Base-by-base conservation (phyloP, 2,113 vertebrate genomes). In the Paramisgurnus dabryanus region DNA sequence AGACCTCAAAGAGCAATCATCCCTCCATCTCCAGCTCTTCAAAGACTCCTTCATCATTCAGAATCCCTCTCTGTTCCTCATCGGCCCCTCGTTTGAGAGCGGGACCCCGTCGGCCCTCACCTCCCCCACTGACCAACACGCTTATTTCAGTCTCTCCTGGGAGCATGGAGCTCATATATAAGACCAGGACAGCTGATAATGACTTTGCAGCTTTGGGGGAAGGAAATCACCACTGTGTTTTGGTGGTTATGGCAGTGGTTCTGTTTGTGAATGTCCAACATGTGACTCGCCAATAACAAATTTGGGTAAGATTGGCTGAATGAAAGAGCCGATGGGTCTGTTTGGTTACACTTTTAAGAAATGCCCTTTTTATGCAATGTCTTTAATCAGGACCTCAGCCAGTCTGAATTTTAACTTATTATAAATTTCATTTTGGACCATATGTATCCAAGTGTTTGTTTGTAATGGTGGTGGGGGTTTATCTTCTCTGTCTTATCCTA, bases 21-120 rank as follows among this genome's bases (percentile, higher is more conserved):
- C 72, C 76, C 76, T 83, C 71, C 77, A 79, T 80, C 79, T 80
- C 77, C 43, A 72, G 73, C 77, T 82, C 88, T 87, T 87, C 82
- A 86, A 87, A 86, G 84, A 55, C 82, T 64, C 67, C 81, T 82
- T 82, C 83, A 82, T 85, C 80, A 81, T 76, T 77, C 65, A 64
- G 76, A 85, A 82, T 84, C 79, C 80, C 77, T 75, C 77, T 75
- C 75, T 79, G 71, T 83, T 75, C 80, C 57, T 83, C 78, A 72
- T 61, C 58, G n/a, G 6, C 34, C 34, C 69, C 76, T 77, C 83
- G 80, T 78, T 84, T 85, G 73, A 78, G 80, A 78, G 68, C 72
- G 41, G 77, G 72, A 65, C 68, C 80, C 72, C 41, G 69, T 61
- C 39, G 63, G 61, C 67, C 61, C 73, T 67, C 67, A 67, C 73